Conservation (phyloP, 2,113 vertebrate species). For the Bagarius yarrelli region DNA sequence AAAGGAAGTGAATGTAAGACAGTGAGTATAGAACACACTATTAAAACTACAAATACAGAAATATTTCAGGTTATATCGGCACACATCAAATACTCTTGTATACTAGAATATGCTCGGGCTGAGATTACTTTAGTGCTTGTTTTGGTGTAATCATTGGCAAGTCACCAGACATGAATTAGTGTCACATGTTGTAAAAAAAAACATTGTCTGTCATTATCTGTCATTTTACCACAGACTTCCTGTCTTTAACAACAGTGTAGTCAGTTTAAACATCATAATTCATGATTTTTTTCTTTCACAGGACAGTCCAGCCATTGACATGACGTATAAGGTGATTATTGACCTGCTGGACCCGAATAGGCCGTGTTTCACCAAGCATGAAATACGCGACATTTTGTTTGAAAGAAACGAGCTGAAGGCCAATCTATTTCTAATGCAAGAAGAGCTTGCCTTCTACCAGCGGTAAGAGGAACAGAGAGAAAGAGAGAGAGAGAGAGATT, state of each 20-base stretch:
- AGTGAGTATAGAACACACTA: not conserved
- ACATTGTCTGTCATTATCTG: not conserved
- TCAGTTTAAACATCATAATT: not conserved
- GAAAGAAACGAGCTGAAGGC: slow-evolving; percentile 94
- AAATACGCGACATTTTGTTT: slow-evolving; percentile 87
- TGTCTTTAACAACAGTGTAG: not conserved
- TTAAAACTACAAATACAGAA: not conserved
- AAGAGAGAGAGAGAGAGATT: not conserved
- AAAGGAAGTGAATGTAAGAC: not conserved
- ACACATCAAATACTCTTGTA: not conserved
- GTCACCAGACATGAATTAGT: not conserved
- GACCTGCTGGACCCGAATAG: slow-evolving; percentile 68
- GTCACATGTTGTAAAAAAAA: slow-evolving; percentile 1
- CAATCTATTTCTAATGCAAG: slow-evolving; percentile 91
- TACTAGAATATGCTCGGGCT: not conserved
- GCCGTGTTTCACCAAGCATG: slow-evolving; percentile 85
- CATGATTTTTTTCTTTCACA: slow-evolving; percentile 41
- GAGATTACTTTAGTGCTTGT: not conserved
- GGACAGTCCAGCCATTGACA: slow-evolving; percentile 48
- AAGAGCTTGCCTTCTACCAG: slow-evolving; percentile 91
- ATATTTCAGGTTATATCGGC: not conserved
- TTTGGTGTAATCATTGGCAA: slow-evolving; percentile 1
- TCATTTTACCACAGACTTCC: not conserved
- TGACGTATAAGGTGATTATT: slow-evolving; percentile 52
- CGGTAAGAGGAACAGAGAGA: slow-evolving; percentile 68